These are phyloP conservation scores for Chaetodon auriga DNA, from an alignment of 2,113 vertebrate species.

Conservation along the genomic window DNA sequence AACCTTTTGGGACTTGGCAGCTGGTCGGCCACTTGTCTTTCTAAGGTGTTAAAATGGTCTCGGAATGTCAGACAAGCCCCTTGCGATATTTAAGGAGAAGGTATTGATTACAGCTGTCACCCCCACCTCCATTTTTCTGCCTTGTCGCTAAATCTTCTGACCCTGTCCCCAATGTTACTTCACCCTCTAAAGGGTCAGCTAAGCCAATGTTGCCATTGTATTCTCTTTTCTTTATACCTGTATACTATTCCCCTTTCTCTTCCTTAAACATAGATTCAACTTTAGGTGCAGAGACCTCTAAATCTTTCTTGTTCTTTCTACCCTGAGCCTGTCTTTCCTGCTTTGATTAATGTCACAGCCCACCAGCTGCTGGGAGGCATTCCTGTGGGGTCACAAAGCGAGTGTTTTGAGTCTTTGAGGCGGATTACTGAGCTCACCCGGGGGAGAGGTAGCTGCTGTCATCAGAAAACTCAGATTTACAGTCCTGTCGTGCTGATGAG, in stretches of 20 bases:
- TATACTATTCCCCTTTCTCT: not conserved
- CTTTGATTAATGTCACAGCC: conserved; percentile 34
- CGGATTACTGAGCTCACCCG: conserved; percentile 52
- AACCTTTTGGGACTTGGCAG: conserved; percentile 79
- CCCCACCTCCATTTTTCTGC: not conserved
- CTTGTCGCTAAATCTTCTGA: conserved; percentile 66
- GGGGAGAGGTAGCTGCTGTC: conserved; percentile 49
- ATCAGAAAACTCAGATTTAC: conserved; percentile 59
- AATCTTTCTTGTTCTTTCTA: conserved; percentile 28
- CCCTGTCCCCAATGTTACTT: conserved; percentile 50
- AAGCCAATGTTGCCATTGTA: conserved; percentile 13
- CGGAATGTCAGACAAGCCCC: conserved; percentile 79
- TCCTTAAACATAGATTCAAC: not conserved
- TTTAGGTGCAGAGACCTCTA: not conserved
- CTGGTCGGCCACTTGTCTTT: conserved; percentile 84
- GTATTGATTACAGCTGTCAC: conserved; percentile 76
- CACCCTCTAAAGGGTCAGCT: conserved; percentile 25
- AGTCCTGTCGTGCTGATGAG: conserved; percentile 35
- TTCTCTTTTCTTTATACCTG: not conserved
- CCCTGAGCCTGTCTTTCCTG: conserved; percentile 35
- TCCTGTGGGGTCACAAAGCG: conserved; percentile 63
- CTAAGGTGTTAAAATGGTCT: conserved; percentile 83
- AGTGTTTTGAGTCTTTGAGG: conserved; percentile 35
- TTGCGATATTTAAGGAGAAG: conserved; percentile 75
- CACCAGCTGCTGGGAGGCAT: conserved; percentile 76